Base-by-base conservation (phyloP, 2,113 vertebrate species). In the Cottus gobio region DNA sequence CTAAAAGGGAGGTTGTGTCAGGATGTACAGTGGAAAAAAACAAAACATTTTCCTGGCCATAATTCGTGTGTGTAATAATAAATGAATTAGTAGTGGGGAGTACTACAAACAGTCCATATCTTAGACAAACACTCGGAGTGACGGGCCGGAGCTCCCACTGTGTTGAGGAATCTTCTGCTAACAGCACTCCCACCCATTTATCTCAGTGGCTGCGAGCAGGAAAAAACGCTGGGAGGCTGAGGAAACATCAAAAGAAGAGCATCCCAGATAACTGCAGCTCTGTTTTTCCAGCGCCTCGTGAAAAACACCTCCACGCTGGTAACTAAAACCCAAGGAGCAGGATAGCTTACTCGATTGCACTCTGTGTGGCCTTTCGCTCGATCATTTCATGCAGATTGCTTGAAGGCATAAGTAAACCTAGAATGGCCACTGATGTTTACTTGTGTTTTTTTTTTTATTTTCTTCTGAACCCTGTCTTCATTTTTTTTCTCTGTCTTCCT, bases 11-110 rank as follows among this genome's bases (percentile, higher is more conserved):
- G 83, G 71, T 56, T 58, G 44, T 87, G 83, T 60, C 52, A 67
- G 82, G 85, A 71, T 80, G 71, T 88, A 83, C 68, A 83, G 71
- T 24, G n/a, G 20, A 31, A 65, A 57, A 22, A 46, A 48, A 42
- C 66, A 60, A 9, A 42, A 42, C 39, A 84, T 85, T 71, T 89
- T 88, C 57, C 77, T 42, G 20, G 58, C 75, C 83, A 89, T 93
- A 94, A 92, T 91, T 94, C 91, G 86, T 83, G 70, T 20, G 75
- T 79, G 77, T 88, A 95, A 95, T 94, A 95, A 92, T 86, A 93
- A 91, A 91, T 94, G 89, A 95, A 94, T 94, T 91, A 94, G 88
- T 90, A 71, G 85, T 73, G 46, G 92, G 92, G 92, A 93, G 93
- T 88, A 79, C 65, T 92, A 64, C 89, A 95, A 94, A 93, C 92